Evolutionary conservation across 2,888 invertebrate genomes (phyloP).

Genomic region (Nomada ferruginata): DNA sequence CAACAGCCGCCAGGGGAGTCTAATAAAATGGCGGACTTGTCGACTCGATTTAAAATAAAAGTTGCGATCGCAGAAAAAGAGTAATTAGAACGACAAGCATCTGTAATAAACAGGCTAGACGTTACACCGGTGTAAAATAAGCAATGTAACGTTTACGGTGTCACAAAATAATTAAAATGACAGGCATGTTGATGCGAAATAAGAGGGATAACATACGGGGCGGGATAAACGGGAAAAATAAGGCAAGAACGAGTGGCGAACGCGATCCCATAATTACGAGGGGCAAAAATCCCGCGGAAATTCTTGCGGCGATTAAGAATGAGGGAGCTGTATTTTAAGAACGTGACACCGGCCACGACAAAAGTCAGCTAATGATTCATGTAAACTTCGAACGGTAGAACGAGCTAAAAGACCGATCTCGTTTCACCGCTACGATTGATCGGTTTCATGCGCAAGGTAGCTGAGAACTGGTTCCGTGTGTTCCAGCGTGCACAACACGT

Average conservation of each 20-base stretch:
- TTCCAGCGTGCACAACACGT: conserved; percentile 18
- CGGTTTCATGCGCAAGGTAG: conserved; percentile 60
- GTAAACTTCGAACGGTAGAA: conserved; percentile 50
- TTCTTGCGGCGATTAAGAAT: conserved; percentile 46
- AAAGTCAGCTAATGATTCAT: conserved; percentile 59
- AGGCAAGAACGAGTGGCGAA: neutral
- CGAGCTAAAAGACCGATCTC: conserved; percentile 59
- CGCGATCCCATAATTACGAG: conserved; percentile 22
- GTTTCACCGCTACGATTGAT: conserved; percentile 60
- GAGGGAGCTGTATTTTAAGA: conserved; percentile 36
- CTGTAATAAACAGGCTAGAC: no score
- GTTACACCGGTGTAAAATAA: neutral
- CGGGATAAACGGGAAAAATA: neutral
- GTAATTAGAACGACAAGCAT: no score
- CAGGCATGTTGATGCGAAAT: neutral
- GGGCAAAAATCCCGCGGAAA: conserved; percentile 16
- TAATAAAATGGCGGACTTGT: no score
- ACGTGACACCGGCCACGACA: conserved; percentile 49
- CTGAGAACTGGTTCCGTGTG: conserved; percentile 55
- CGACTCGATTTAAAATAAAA: no score
- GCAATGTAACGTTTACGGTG: neutral
- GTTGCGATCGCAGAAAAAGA: no score
- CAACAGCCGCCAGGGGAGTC: no score
- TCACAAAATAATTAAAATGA: neutral
- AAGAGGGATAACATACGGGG: neutral